Percentiles rank a stretch among this genome's conserved stretches.
phyloP scores from a whole-genome alignment of 1,140 invertebrate genomes.

The Trichonephila inaurata region DNA sequence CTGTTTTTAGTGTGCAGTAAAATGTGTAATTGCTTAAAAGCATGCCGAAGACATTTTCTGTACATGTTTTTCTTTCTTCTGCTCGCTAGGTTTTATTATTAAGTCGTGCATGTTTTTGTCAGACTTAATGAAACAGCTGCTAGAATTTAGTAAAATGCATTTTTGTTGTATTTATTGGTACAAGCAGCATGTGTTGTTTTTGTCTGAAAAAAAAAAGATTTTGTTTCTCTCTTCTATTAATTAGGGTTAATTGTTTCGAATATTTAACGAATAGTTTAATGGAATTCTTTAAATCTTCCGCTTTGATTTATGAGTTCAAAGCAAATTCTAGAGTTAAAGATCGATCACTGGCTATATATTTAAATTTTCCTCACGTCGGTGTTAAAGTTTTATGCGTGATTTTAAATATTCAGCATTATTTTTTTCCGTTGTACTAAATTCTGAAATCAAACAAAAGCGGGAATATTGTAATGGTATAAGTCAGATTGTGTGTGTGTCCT shows the following conservation, averaged over 20 bases:
- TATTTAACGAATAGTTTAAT: neutral
- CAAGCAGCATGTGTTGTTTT: neutral
- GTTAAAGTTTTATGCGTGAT: too few relatives aligned
- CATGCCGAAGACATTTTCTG: neutral
- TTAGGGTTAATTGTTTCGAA: neutral
- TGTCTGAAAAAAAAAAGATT: neutral
- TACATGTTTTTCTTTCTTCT: neutral
- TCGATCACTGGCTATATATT: too few relatives aligned
- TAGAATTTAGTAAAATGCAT: constrained; percentile 15
- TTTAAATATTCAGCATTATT: too few relatives aligned
- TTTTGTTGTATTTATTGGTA: neutral
- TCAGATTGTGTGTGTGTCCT: too few relatives aligned
- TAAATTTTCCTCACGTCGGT: too few relatives aligned
- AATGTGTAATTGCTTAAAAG: constrained; percentile 42
- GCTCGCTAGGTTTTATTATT: neutral
- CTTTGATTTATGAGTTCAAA: neutral
- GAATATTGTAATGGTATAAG: too few relatives aligned
- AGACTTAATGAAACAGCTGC: neutral
- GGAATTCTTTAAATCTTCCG: neutral
- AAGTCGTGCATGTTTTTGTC: constrained; percentile 12
- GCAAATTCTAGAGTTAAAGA: too few relatives aligned
- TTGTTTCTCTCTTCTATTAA: neutral
- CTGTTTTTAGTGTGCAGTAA: constrained; percentile 21
- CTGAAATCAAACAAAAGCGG: too few relatives aligned
- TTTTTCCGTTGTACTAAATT: too few relatives aligned